These are phyloP conservation scores for Eulemur rubriventer DNA, from an alignment of 2,797 vertebrate species.

Conservation along the genomic window DNA sequence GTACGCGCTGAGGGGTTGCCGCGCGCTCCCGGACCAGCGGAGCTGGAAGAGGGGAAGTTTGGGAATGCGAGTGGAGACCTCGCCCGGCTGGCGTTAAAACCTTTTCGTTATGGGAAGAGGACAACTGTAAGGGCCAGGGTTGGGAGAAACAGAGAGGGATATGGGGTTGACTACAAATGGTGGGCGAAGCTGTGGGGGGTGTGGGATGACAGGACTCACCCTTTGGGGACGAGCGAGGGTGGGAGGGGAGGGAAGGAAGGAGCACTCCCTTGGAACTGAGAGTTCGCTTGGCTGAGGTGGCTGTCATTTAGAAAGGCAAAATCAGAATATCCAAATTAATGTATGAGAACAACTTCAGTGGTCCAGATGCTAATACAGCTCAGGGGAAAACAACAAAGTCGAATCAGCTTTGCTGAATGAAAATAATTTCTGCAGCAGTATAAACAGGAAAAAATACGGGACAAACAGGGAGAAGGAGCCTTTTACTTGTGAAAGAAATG, in stretches of 20 bases:
- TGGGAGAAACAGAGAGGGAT: no score
- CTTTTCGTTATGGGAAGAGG: not conserved
- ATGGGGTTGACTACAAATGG: not conserved
- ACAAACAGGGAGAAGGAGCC: not conserved
- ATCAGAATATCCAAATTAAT: not conserved
- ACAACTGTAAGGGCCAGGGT: not conserved
- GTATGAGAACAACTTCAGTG: not conserved
- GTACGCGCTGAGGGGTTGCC: rapidly evolving
- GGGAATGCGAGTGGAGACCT: no score
- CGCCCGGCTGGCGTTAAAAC: not conserved
- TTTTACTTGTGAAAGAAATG: not conserved
- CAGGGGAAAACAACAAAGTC: not conserved
- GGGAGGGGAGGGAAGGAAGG: not conserved
- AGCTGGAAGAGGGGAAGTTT: not conserved
- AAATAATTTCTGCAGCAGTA: not conserved
- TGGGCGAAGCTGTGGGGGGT: not conserved
- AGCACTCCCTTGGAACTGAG: not conserved
- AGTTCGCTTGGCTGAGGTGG: not conserved
- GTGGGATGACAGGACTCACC: not conserved
- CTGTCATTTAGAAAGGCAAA: not conserved
- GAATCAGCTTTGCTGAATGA: not conserved
- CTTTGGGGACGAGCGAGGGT: not conserved
- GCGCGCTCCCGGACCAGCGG: rapidly evolving
- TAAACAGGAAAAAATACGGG: not conserved
- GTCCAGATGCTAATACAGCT: not conserved